A percentile compares a stretch with the other conserved stretches of the same genome.
phyloP scores from a whole-genome alignment of 2,113 vertebrate species.

The human region GRCh38 chr2:137670001-137670500 shows the following conservation, averaged over 20 bases:
- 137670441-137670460: background rate
- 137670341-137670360: background rate
- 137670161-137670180: background rate
- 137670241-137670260: background rate
- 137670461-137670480: background rate
- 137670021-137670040: too few species aligned
- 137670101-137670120: background rate
- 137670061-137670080: background rate
- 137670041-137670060: background rate
- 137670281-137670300: background rate
- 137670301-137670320: background rate
- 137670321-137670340: background rate
- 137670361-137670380: background rate
- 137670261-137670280: background rate
- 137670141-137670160: background rate
- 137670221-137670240: background rate
- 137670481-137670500: background rate
- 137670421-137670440: background rate
- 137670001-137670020: too few species aligned
- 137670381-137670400: background rate
- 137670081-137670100: background rate
- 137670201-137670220: background rate
- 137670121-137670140: background rate
- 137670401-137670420: background rate
- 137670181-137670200: background rate